A percentile compares a stretch with the other conserved stretches of the same genome.
Evolutionary conservation across 2,113 vertebrate genomes (phyloP).

Genomic region (Bostrychus sinensis): DNA sequence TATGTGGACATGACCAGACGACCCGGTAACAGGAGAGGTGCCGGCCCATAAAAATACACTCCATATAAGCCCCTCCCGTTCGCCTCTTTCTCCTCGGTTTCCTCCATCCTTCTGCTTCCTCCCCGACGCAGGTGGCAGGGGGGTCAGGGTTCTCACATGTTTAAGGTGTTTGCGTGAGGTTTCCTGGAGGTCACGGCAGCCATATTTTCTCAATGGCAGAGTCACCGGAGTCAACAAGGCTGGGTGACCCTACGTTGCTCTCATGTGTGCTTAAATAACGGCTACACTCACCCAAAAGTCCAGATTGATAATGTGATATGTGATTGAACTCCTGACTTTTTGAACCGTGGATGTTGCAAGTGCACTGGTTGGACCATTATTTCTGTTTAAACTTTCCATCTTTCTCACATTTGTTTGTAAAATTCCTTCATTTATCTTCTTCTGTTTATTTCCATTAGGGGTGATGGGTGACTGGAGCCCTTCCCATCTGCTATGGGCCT

Average conservation of each 20-base stretch:
- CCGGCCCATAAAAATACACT: constrained; percentile 74
- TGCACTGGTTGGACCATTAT: too few relatives aligned
- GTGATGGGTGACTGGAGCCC: too few relatives aligned
- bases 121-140: constrained; percentile 29
- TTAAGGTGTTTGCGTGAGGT: constrained; percentile 41
- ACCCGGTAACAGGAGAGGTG: constrained; percentile 74
- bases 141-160: constrained; percentile 59
- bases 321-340: constrained; percentile 1
- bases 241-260: constrained; percentile 51
- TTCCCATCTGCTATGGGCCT: too few relatives aligned
- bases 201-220: constrained; percentile 73
- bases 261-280: neutral
- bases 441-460: too few relatives aligned
- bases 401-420: too few relatives aligned
- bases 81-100: constrained; percentile 20
- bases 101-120: constrained; percentile 34
- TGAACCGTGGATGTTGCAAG: neutral
- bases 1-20: constrained; percentile 67
- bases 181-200: constrained; percentile 69
- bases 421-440: too few relatives aligned
- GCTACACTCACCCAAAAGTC: neutral
- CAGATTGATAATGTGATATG: neutral
- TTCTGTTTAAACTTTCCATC: too few relatives aligned
- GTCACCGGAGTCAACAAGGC: constrained; percentile 76
- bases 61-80: constrained; percentile 27